Evolutionary conservation across 2,113 vertebrate species (phyloP).

Genomic region (Geococcyx californianus): DNA sequence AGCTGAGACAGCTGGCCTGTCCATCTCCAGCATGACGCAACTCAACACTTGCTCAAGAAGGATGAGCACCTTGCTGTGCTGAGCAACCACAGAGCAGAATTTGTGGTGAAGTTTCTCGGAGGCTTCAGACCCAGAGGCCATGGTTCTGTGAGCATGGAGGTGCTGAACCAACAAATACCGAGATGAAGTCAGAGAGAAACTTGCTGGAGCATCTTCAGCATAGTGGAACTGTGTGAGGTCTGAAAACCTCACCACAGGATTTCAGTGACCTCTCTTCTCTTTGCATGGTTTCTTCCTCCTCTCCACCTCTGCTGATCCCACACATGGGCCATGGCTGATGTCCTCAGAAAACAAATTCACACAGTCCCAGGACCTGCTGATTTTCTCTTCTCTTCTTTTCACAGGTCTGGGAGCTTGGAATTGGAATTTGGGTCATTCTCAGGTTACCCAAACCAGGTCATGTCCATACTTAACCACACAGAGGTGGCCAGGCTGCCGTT

Average conservation of each 20-base stretch:
- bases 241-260: neutral
- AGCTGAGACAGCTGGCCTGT: rapidly evolving
- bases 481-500: neutral
- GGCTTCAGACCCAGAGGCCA: neutral
- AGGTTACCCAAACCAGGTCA: neutral
- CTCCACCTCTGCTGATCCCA: neutral
- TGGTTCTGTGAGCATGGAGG: rapidly evolving
- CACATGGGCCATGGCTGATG: rapidly evolving
- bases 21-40: neutral
- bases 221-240: neutral
- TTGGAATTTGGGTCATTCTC: neutral
- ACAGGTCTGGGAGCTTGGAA: neutral
- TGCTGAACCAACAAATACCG: neutral
- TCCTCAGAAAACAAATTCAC: neutral
- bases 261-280: neutral
- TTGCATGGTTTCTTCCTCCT: neutral
- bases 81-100: neutral
- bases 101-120: neutral
- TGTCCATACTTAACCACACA: no score
- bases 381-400: neutral
- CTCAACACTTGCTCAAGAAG: neutral
- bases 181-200: neutral
- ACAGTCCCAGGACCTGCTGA: neutral
- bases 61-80: neutral
- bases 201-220: neutral